A percentile compares a stretch with the other conserved stretches of the same genome.
Conservation (phyloP, 2,888 invertebrate species). For the Drosophila demipolita region DNA sequence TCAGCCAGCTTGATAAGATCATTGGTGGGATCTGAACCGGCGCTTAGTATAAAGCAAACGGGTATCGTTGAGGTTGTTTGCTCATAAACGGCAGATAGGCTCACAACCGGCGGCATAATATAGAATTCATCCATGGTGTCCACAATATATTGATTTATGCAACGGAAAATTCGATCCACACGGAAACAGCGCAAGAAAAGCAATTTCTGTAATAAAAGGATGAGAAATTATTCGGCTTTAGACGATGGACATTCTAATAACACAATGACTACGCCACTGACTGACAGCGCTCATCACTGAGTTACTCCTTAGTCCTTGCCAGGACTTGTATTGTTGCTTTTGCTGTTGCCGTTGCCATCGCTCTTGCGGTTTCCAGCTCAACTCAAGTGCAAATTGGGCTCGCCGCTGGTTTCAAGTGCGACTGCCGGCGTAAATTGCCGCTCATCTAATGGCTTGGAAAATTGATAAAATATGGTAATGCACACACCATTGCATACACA, state of each 20-base stretch:
- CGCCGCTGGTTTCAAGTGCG: conserved; percentile 76
- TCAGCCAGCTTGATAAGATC: conserved; percentile 93
- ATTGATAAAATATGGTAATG: conserved; percentile 83
- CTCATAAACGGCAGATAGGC: conserved; percentile 93
- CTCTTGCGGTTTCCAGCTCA: conserved; percentile 52
- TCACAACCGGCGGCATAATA: conserved; percentile 93
- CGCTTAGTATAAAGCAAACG: conserved; percentile 96
- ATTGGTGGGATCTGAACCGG: conserved; percentile 96
- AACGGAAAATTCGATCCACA: conserved; percentile 94
- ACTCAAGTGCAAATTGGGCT: conserved; percentile 81
- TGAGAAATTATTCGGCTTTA: conserved; percentile 42
- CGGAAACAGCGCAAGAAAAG: conserved; percentile 96
- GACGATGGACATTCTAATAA: conserved; percentile 50
- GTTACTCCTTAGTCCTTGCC: conserved; percentile 50
- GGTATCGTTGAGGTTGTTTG: conserved; percentile 94
- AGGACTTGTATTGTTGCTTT: conserved; percentile 45
- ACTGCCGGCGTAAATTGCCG: conserved; percentile 79
- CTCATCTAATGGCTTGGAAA: conserved; percentile 82
- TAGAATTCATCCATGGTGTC: conserved; percentile 94
- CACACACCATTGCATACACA: conserved; percentile 54
- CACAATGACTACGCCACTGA: conserved; percentile 42
- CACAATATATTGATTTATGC: conserved; percentile 93
- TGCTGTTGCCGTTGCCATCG: conserved; percentile 39
- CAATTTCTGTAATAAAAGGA: conserved; percentile 86
- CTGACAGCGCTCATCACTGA: conserved; percentile 59